Conservation (phyloP, 2,888 invertebrate species). For the Syrista parreyssii region DNA sequence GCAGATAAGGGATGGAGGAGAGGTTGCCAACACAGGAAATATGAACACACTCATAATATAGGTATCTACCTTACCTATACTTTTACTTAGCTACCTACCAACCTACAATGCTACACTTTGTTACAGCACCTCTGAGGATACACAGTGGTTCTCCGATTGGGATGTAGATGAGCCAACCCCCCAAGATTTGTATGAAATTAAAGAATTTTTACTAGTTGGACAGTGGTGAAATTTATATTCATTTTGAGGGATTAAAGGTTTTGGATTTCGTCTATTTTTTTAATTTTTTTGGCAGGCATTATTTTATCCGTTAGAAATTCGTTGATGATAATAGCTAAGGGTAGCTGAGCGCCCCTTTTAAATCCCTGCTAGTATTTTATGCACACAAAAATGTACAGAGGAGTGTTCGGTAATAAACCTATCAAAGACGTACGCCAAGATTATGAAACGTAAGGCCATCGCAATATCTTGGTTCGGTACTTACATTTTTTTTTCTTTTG, state of each 20-base stretch:
- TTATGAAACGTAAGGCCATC: constrained; percentile 12
- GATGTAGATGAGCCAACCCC: not conserved
- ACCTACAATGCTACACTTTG: constrained; percentile 32
- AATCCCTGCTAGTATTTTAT: constrained; percentile 23
- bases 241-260: not conserved
- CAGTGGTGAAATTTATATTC: not conserved
- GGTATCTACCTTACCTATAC: constrained; percentile 30
- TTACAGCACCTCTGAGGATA: constrained; percentile 4
- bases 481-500: not conserved
- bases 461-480: constrained; percentile 11
- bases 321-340: not conserved
- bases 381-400: constrained; percentile 21
- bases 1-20: constrained; percentile 54
- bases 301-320: not conserved
- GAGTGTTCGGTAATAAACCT: constrained; percentile 32
- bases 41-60: constrained; percentile 59
- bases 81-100: constrained; percentile 13
- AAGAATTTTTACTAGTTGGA: not conserved
- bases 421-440: constrained; percentile 34
- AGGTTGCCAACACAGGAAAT: constrained; percentile 50
- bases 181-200: not conserved
- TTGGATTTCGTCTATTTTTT: not conserved
- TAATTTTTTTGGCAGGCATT: not conserved
- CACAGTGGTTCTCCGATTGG: constrained; percentile 21
- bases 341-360: not conserved